Base-by-base conservation (phyloP, 2,888 invertebrate species). In the Aphodius sticticus region DNA sequence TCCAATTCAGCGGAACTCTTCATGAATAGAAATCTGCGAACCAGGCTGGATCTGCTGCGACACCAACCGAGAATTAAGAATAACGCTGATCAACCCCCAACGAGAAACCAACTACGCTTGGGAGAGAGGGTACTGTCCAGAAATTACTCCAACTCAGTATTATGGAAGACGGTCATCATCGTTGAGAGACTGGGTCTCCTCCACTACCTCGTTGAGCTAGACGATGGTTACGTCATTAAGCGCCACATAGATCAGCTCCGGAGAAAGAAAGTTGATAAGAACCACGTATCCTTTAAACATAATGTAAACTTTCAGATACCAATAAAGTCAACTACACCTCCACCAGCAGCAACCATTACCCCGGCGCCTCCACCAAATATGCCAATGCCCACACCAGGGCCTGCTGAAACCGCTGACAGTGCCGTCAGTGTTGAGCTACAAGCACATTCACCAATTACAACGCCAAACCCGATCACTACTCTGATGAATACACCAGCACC, bases 121-220 rank as follows among this genome's bases (percentile, higher is more conserved):
- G 69, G 69, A 78, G 74, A 81, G 37, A 71, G 82, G 69, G 82
- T 80, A n/a, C 77, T 77, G 71, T 77, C 80, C 38, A 53, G 81
- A 69, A 80, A 81, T 72, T 82, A 81, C 69, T 26, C 16, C 12
- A 70, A 71, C 37, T 77, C 80, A 1, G 71, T 14, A 16, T 38
- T 78, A 72, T 84, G 82, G 83, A 81, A 82, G 81, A 79, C 69
- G 53, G 83, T 81, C 3, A 81, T 38, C 69, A 77, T 84, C 4
- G 77, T 81, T 9, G 78, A 82, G 79, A 69, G 75, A 16, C 38
- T 83, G 7, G 83, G 82, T 15, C 70, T 70, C 15, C 69, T 82
- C 16, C 83, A 82, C 70, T 83, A 84, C 74, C 70, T 82, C 16
- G 72, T 84, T 6, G 75, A 82, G 77, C 69, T 84, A 9, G 83